These are phyloP conservation scores for Bostrychus sinensis DNA, from an alignment of 2,113 vertebrate genomes.

Conservation along the genomic window DNA sequence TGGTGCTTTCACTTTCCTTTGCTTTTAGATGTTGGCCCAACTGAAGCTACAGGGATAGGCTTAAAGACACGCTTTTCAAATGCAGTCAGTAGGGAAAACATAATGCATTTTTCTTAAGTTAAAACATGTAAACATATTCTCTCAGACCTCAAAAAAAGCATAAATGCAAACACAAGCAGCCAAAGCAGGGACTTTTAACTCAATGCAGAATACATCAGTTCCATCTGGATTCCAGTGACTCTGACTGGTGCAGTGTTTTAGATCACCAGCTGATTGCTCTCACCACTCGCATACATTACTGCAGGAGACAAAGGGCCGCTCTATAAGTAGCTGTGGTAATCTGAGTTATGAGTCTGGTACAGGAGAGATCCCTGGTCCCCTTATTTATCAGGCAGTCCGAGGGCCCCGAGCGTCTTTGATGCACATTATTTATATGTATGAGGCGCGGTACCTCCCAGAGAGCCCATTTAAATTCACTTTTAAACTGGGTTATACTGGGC, in stretches of 20 bases:
- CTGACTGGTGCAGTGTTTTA: neutral
- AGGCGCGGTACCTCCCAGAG: slow-evolving; percentile 49
- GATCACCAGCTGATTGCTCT: slow-evolving; percentile 1
- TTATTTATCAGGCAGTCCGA: slow-evolving; percentile 1
- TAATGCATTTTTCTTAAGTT: neutral
- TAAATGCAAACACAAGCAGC: neutral
- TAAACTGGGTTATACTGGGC: slow-evolving; percentile 35
- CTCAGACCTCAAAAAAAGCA: neutral
- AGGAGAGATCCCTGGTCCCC: neutral
- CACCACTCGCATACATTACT: slow-evolving; percentile 35
- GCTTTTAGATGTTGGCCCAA: too few relatives aligned
- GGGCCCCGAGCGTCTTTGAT: slow-evolving; percentile 19
- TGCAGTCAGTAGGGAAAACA: too few relatives aligned
- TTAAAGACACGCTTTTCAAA: neutral
- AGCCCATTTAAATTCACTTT: slow-evolving; percentile 31
- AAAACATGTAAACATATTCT: neutral
- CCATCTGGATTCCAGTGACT: neutral
- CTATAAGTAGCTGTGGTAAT: slow-evolving; percentile 33
- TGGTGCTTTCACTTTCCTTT: too few relatives aligned
- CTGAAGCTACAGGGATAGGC: too few relatives aligned
- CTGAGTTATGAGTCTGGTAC: slow-evolving; percentile 29
- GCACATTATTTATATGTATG: slow-evolving; percentile 49
- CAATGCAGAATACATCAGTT: neutral
- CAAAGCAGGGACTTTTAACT: neutral
- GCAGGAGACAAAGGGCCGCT: slow-evolving; percentile 14